Percentiles rank a stretch among this genome's conserved stretches.
Conservation (phyloP, 2,113 vertebrate species). For the Charina bottae region DNA sequence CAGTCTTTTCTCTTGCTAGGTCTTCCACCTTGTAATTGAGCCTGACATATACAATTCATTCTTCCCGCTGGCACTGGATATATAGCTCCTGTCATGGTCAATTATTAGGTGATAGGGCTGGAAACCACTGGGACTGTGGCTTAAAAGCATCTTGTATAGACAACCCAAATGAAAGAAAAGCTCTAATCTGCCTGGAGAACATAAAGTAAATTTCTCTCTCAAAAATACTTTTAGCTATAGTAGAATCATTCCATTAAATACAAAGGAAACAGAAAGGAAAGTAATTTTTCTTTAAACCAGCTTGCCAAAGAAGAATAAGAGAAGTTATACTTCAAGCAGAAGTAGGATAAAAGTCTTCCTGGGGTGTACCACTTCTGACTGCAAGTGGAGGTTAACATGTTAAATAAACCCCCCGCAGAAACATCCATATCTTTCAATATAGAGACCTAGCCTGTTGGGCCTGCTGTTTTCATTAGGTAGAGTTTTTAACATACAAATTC, state of each 20-base stretch:
- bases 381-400: not conserved
- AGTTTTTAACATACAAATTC: not conserved
- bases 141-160: slow-evolving; percentile 57
- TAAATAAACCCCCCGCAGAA: not conserved
- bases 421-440: not conserved
- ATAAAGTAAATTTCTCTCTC: slow-evolving; percentile 46
- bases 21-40: slow-evolving; percentile 72
- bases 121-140: slow-evolving; percentile 56
- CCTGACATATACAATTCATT: slow-evolving; percentile 72
- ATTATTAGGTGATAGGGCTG: slow-evolving; percentile 70
- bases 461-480: not conserved
- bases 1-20: slow-evolving; percentile 68
- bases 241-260: slow-evolving; percentile 54
- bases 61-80: slow-evolving; percentile 66
- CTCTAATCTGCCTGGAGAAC: slow-evolving; percentile 60
- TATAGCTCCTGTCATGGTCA: slow-evolving; percentile 70
- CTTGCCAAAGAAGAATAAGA: not conserved
- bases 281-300: slow-evolving; percentile 43
- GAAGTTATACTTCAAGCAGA: not conserved
- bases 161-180: slow-evolving; percentile 60
- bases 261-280: slow-evolving; percentile 35
- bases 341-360: not conserved
- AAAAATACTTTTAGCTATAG: slow-evolving; percentile 63
- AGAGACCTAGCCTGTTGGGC: not conserved
- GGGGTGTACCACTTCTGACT: not conserved